Evolutionary conservation across 2,113 vertebrate species (phyloP), one percentile per base, ranked within the genome.

Genomic region (Grammomys surdaster): DNA sequence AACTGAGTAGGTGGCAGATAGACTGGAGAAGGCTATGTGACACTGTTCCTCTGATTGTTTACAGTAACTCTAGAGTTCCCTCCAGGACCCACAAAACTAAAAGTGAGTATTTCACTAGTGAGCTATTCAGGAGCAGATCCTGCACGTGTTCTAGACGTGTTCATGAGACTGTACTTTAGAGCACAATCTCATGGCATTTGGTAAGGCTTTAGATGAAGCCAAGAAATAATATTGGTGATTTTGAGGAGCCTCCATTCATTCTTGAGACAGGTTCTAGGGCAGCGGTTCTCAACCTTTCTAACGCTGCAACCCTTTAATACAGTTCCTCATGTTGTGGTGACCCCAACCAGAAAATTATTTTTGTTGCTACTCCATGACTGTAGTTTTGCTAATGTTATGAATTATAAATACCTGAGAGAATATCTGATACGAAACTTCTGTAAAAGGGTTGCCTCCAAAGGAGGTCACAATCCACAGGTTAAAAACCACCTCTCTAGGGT

Each of bases 171-270:
- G 12, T 56, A 26, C 60, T 77, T 72, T 28, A 93, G 28, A 91
- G 67, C 24, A 58, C 1, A 43, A 82, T 76, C 80, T 93, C 80
- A 14, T 84, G 31, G 51, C 84, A 46, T 43, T 92, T 81, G 56
- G 40, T 88, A 89, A 88, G 72, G 11, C 56, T 96, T 94, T 77
- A 87, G 48, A 33, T 22, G 73, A 84, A 75, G 20, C 40, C 17
- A 78, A 80, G 78, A 82, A 73, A 63, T 85, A 75, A 51, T 89
- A 51, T 33, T 19, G 36, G 24, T 43, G 20, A 56, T 91, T 51
- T 89, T 40, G 58, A 43, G 81, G 13, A 63, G 63, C n/a, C n/a
- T 63, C 80, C 80, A 82, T 80, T 91, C 56, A 80, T 91, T 70
- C 82, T 81, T 86, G 70, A 51, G 51, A 94, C n/a, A 88, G 40